Evolutionary conservation across 2,113 vertebrate genomes (phyloP).

Genomic region (Hepsetus odoe): DNA sequence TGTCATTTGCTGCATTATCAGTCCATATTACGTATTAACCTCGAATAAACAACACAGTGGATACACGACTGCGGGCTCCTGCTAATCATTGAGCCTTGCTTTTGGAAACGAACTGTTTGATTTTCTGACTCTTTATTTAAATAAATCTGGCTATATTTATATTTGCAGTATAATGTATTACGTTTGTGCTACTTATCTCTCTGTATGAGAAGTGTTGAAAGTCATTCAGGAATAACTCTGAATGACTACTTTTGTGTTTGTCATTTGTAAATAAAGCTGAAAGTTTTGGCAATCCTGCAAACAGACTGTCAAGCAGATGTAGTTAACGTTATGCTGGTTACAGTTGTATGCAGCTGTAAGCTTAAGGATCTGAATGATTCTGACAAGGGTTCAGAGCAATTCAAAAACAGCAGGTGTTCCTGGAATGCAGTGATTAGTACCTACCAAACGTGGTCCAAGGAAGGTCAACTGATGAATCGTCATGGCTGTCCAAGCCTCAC

Average conservation of each 20-base stretch:
- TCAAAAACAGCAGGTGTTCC: too few species aligned
- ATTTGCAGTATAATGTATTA: background rate
- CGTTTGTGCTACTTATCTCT: background rate
- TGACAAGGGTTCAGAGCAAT: too few species aligned
- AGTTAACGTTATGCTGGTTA: too few species aligned
- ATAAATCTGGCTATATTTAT: background rate
- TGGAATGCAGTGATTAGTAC: too few species aligned
- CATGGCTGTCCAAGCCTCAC: too few species aligned
- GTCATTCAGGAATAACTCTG: background rate
- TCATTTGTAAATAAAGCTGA: background rate
- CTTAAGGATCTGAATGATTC: too few species aligned
- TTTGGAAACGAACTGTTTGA: slow-evolving; percentile 1
- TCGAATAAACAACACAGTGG: background rate
- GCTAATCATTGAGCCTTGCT: background rate
- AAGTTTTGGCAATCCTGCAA: background rate
- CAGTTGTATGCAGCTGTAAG: too few species aligned
- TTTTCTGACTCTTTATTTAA: background rate
- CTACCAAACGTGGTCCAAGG: too few species aligned
- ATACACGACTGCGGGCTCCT: background rate
- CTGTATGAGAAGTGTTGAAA: too few species aligned
- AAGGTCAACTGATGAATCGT: too few species aligned
- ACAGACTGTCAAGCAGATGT: too few species aligned
- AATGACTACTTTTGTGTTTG: background rate
- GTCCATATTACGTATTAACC: slow-evolving; percentile 1
- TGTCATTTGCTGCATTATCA: background rate